Conservation (phyloP, 2,888 invertebrate species). For the Metacarcinus magister region DNA sequence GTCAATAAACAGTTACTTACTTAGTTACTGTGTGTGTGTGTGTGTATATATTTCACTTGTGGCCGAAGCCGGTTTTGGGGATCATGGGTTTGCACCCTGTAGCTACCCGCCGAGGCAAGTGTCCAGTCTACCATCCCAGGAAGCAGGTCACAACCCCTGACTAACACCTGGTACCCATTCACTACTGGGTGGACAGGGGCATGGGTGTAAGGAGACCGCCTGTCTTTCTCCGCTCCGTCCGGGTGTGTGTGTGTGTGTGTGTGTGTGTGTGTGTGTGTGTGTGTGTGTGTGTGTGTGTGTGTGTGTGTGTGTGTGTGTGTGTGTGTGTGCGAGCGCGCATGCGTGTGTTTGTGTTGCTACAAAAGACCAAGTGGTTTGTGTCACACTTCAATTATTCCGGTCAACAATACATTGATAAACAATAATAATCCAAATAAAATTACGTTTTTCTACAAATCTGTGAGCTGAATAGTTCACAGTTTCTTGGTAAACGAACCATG, state of each 20-base stretch:
- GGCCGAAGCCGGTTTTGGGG: too few relatives aligned
- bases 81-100: too few relatives aligned
- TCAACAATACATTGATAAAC: background rate
- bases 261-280: background rate
- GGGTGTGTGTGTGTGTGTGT: background rate
- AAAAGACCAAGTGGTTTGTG: background rate
- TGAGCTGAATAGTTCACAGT: background rate
- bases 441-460: background rate
- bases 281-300: background rate
- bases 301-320: constrained; percentile 11
- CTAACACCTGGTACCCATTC: too few relatives aligned
- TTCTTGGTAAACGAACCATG: background rate
- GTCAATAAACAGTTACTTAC: too few relatives aligned
- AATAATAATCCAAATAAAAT: background rate
- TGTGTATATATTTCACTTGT: too few relatives aligned
- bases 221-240: too few relatives aligned
- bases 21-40: too few relatives aligned
- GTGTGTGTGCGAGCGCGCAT: background rate
- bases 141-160: too few relatives aligned
- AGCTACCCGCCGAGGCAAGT: too few relatives aligned
- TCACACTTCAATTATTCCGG: background rate
- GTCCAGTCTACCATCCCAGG: too few relatives aligned
- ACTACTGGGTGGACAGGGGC: too few relatives aligned
- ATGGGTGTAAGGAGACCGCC: too few relatives aligned
- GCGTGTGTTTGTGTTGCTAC: background rate